Percentiles rank a stretch among this genome's conserved stretches.
These are phyloP conservation scores for Agriopis marginaria DNA, from an alignment of 2,888 invertebrate species.

Conservation along the genomic window DNA sequence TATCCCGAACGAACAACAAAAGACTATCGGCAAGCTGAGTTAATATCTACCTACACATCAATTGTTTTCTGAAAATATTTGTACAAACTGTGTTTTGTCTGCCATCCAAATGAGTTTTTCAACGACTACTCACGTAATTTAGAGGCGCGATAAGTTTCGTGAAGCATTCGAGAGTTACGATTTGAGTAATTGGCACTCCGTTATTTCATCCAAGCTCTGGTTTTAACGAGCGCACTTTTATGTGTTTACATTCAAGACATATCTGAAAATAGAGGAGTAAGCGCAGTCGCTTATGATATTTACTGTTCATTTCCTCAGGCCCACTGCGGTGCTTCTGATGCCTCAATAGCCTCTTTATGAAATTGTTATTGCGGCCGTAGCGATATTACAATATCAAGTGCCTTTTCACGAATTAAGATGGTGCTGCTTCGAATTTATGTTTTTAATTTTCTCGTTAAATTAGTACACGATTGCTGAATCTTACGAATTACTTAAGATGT, in stretches of 20 bases:
- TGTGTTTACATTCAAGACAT: constrained; percentile 55
- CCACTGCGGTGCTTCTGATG: constrained; percentile 17
- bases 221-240: constrained; percentile 57
- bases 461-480: constrained; percentile 4
- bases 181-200: constrained; percentile 46
- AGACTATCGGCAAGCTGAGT: constrained; percentile 2
- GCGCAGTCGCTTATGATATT: constrained; percentile 48
- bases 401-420: constrained; percentile 25
- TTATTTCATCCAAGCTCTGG: constrained; percentile 47
- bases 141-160: constrained; percentile 30
- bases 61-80: constrained; percentile 30
- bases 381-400: constrained; percentile 30
- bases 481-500: not conserved
- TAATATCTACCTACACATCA: not conserved
- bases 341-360: constrained; percentile 36
- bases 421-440: constrained; percentile 18
- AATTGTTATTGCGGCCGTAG: constrained; percentile 35
- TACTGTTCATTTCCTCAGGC: constrained; percentile 47
- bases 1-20: constrained; percentile 24
- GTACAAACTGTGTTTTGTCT: constrained; percentile 33
- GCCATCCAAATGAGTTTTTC: constrained; percentile 33
- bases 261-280: constrained; percentile 54
- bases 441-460: constrained; percentile 15
- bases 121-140: constrained; percentile 33
- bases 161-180: constrained; percentile 41